phyloP scores from a whole-genome alignment of 1,140 invertebrate genomes.

The Philopotamus ludificatus region DNA sequence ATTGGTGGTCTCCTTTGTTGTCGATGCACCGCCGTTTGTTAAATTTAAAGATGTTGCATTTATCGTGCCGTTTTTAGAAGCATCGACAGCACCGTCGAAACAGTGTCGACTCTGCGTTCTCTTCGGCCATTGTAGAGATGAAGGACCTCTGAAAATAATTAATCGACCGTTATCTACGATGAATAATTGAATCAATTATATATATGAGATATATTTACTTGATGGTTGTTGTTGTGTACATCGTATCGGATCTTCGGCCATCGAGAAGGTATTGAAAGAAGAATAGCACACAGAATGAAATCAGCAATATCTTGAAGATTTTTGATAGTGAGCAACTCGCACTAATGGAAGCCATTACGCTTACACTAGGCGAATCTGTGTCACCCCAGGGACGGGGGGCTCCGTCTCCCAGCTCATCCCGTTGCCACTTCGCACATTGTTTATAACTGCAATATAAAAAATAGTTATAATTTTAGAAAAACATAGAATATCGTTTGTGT shows the following conservation, averaged over 20 bases:
- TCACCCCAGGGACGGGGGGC: not conserved
- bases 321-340: slow-evolving; percentile 8
- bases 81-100: slow-evolving; percentile 29
- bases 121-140: slow-evolving; percentile 34
- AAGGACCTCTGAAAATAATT: slow-evolving; percentile 6
- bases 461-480: too few relatives aligned
- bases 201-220: slow-evolving; percentile 5
- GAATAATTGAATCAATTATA: too few relatives aligned
- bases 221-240: slow-evolving; percentile 5
- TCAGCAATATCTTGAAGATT: slow-evolving; percentile 17
- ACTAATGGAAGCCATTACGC: slow-evolving; percentile 8
- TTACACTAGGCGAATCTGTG: not conserved
- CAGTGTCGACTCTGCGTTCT: slow-evolving; percentile 35
- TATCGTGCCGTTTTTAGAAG: not conserved
- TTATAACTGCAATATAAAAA: too few relatives aligned
- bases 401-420: slow-evolving; percentile 9
- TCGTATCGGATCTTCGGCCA: slow-evolving; percentile 1
- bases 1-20: not conserved
- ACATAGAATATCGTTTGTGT: too few relatives aligned
- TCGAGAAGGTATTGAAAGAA: slow-evolving; percentile 13
- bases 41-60: not conserved
- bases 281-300: slow-evolving; percentile 6
- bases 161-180: not conserved
- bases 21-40: not conserved
- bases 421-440: not conserved